Percentiles rank a stretch among this genome's conserved stretches.
These are phyloP conservation scores for Tinamus guttatus DNA, from an alignment of 2,113 vertebrate genomes.

Conservation along the genomic window DNA sequence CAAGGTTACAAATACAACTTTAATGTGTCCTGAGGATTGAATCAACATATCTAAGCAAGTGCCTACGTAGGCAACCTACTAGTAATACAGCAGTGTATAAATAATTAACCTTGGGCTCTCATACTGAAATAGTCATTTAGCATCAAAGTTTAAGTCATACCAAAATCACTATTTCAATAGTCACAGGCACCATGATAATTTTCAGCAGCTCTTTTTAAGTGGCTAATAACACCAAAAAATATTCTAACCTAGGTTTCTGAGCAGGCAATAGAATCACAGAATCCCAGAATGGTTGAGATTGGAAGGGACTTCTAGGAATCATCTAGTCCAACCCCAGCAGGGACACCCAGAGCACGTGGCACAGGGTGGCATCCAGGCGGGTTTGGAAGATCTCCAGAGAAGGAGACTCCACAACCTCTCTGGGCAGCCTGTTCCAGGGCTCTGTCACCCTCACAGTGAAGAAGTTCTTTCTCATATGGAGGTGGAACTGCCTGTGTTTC, in stretches of 20 bases:
- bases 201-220: conserved; percentile 2
- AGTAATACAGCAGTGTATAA: background rate
- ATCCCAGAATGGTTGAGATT: too few species aligned
- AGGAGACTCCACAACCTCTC: too few species aligned
- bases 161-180: background rate
- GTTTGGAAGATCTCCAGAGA: too few species aligned
- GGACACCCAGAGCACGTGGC: too few species aligned
- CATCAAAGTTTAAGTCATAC: background rate
- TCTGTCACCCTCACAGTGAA: too few species aligned
- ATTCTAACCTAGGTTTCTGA: background rate
- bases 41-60: background rate
- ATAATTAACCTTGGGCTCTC: background rate
- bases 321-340: too few species aligned
- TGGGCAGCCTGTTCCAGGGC: too few species aligned
- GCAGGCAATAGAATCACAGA: too few species aligned
- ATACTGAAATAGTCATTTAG: conserved; percentile 1
- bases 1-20: background rate
- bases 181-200: background rate
- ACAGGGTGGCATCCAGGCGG: too few species aligned
- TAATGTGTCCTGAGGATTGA: background rate
- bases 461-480: too few species aligned
- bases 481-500: too few species aligned
- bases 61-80: background rate
- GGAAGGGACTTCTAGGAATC: too few species aligned
- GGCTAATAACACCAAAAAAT: background rate